Base-by-base conservation (phyloP, 2,797 vertebrate species). In the Sternotherus odoratus region DNA sequence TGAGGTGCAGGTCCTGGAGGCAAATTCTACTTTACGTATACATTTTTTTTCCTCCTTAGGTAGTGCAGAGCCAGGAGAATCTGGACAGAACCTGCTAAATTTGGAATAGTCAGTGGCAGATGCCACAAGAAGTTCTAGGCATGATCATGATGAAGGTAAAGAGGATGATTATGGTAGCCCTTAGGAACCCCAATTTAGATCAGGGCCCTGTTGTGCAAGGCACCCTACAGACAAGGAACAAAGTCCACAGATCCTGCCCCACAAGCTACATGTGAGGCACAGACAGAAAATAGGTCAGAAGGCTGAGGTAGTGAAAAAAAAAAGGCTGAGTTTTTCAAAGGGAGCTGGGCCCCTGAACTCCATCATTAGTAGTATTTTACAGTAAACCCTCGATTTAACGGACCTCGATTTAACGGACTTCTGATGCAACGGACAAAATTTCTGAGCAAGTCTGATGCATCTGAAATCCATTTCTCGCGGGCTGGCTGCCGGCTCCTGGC, bases 11-110 rank as follows among this genome's bases (percentile, higher is more conserved):
- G 57, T 28, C 9, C 30, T 51, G 72, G 53, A 82, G 28, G 8
- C 15, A 46, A 28, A 2, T 87, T 66, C 4, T 51, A 21, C 7
- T 86, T 85, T 88, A 5, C 54, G 26, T 50, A 74, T 60, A 8
- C 4, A 82, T 91, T 83, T 90, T 49, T 43, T 12, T 13, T 48
- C 8, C 50, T 60, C 60, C 16, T 79, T 94, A 81, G 92, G 85
- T 90, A 87, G 24, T 54, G 1, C 43, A 49, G n/a, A 15, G 46
- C 26, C 7, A 78, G 50, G 33, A 86, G 74, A 90, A 77, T n/a
- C 53, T 21, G 79, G 33, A 60, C 39, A 48, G 26, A 30, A 48
- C 43, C 43, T 33, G 84, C 80, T 56, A n/a, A 80, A 2, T 90
- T 78, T 87, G 39, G 36, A 12, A n/a, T 3, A 24, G 30, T 15